Conservation (phyloP, 2,113 vertebrate genomes). For the Oreochromis tanganicae region DNA sequence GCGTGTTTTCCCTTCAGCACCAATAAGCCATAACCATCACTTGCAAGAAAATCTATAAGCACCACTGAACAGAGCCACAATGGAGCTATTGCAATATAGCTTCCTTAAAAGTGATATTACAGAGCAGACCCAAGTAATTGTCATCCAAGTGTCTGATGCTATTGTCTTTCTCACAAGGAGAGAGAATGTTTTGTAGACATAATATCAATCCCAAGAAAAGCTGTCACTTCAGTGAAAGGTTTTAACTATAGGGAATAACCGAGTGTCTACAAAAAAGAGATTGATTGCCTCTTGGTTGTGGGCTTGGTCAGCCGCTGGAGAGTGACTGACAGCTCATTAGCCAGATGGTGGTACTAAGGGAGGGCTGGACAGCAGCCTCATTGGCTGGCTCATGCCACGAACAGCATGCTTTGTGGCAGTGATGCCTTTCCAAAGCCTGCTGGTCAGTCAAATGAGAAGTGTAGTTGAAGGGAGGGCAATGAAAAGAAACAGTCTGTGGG, state of each 20-base stretch:
- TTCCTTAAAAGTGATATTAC: not conserved
- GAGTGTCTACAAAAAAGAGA: slow-evolving; percentile 47
- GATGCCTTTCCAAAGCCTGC: not conserved
- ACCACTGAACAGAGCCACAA: not conserved
- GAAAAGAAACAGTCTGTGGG: not conserved
- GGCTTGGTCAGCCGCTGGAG: slow-evolving; percentile 36
- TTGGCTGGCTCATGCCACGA: slow-evolving; percentile 21
- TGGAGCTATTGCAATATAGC: not conserved
- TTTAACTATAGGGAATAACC: slow-evolving; percentile 50
- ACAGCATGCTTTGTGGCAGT: slow-evolving; percentile 22
- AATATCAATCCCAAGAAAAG: not conserved
- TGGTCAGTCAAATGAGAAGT: slow-evolving; percentile 6
- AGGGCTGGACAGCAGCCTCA: slow-evolving; percentile 26
- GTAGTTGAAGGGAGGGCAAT: not conserved
- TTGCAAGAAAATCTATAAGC: not conserved
- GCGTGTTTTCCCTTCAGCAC: not conserved
- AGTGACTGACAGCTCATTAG: slow-evolving; percentile 68
- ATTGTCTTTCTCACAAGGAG: not conserved
- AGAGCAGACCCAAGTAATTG: not conserved
- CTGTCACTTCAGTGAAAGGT: not conserved
- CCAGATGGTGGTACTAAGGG: slow-evolving; percentile 58
- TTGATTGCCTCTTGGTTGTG: slow-evolving; percentile 53
- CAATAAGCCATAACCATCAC: not conserved
- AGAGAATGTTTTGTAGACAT: not conserved
- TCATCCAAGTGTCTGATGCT: not conserved